phyloP scores from a whole-genome alignment of 2,113 vertebrate genomes.

The Spilogale gracilis region DNA sequence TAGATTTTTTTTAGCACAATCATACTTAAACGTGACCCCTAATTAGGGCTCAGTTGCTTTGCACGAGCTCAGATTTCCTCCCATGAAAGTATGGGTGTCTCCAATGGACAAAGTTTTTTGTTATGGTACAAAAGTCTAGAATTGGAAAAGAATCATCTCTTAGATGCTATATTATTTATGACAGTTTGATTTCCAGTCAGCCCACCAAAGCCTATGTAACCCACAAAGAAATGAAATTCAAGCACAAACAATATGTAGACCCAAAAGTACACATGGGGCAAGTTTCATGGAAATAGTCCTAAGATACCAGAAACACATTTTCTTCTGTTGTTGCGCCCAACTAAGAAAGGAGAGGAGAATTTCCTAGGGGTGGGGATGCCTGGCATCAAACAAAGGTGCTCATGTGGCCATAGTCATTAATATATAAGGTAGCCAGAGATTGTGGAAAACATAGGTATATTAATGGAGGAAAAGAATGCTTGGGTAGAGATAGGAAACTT shows the following conservation, averaged over 20 bases:
- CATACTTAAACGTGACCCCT: neutral
- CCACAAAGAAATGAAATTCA: neutral
- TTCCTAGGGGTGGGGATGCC: neutral
- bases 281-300: neutral
- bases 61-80: neutral
- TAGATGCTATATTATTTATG: neutral
- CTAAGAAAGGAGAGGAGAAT: neutral
- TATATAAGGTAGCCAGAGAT: neutral
- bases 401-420: neutral
- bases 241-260: neutral
- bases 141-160: neutral
- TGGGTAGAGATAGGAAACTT: neutral
- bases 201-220: neutral
- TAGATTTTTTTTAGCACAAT: constrained; percentile 36
- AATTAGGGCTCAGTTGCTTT: neutral
- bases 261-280: neutral
- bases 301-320: neutral
- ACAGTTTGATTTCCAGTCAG: neutral
- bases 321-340: neutral
- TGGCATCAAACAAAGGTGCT: neutral
- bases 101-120: neutral
- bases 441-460: neutral
- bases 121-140: constrained; percentile 39
- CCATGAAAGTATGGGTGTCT: neutral
- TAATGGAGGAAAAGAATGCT: neutral